These are phyloP conservation scores for Heliopora coerulea DNA, from an alignment of 92 coral and sea anemone genomes.

Conservation along the genomic window DNA sequence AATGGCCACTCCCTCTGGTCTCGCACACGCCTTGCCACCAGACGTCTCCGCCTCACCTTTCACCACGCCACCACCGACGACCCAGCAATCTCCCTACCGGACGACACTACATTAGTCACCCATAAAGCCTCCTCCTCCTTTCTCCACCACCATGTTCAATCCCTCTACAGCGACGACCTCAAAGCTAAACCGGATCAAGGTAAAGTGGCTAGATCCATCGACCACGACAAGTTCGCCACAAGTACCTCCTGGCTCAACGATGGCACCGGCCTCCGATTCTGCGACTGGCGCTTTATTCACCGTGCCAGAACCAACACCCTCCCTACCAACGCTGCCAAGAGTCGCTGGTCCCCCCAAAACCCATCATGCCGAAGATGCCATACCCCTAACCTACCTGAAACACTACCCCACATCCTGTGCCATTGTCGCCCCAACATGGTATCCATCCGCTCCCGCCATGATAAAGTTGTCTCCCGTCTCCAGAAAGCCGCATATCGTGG, in stretches of 20 bases:
- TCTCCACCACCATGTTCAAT: slow-evolving; percentile 12
- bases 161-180: neutral
- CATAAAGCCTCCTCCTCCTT: neutral
- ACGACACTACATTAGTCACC: neutral
- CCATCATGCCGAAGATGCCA: slow-evolving; percentile 19
- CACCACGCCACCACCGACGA: neutral
- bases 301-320: slow-evolving; percentile 45
- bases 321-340: too few species aligned
- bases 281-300: slow-evolving; percentile 49
- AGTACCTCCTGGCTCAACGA: slow-evolving; percentile 16
- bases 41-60: neutral
- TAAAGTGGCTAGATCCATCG: slow-evolving; percentile 27
- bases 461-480: neutral
- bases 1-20: slow-evolving; percentile 34
- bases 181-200: slow-evolving; percentile 29
- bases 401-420: too few species aligned
- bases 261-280: slow-evolving; percentile 25
- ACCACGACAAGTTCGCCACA: neutral
- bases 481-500: slow-evolving; percentile 18
- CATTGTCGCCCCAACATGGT: slow-evolving; percentile 40
- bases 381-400: neutral
- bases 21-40: slow-evolving; percentile 5
- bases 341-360: neutral
- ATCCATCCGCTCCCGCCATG: slow-evolving; percentile 20
- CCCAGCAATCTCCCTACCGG: neutral